Conservation (phyloP, 2,113 vertebrate genomes). For the Garra rufa region DNA sequence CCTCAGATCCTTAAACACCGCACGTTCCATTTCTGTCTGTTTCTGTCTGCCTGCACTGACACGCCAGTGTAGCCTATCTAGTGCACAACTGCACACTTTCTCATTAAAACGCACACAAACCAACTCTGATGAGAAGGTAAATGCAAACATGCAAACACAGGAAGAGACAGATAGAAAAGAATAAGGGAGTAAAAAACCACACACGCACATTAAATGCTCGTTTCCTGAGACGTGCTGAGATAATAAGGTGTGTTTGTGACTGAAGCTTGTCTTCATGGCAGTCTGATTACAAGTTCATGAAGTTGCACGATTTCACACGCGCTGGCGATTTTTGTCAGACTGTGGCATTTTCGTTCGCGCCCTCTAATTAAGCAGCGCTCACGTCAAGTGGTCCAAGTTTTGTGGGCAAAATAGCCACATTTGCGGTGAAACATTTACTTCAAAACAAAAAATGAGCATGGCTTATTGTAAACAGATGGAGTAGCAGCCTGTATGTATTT, state of each 20-base stretch:
- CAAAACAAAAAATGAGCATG: not conserved
- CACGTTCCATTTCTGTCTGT: not conserved
- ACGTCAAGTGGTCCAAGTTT: too few species aligned
- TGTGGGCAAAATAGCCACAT: not conserved
- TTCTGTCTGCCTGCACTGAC: not conserved
- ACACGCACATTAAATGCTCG: not conserved
- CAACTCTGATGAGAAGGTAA: conserved; percentile 44
- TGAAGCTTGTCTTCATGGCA: not conserved
- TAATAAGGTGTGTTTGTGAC: not conserved
- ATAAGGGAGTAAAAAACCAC: not conserved
- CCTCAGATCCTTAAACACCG: not conserved
- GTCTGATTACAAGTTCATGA: conserved; percentile 9
- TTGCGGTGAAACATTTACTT: not conserved
- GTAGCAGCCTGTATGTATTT: not conserved
- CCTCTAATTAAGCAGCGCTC: not conserved
- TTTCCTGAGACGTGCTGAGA: not conserved
- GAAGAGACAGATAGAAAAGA: not conserved
- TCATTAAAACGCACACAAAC: conserved; percentile 60
- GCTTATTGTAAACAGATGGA: not conserved
- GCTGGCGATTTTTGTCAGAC: not conserved
- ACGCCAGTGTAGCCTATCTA: not conserved
- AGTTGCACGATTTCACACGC: not conserved
- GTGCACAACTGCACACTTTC: not conserved
- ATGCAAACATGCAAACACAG: conserved; percentile 22
- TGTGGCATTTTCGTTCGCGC: not conserved